Evolutionary conservation across 1,140 invertebrate genomes (phyloP).

Genomic region (Campoletis sonorensis): DNA sequence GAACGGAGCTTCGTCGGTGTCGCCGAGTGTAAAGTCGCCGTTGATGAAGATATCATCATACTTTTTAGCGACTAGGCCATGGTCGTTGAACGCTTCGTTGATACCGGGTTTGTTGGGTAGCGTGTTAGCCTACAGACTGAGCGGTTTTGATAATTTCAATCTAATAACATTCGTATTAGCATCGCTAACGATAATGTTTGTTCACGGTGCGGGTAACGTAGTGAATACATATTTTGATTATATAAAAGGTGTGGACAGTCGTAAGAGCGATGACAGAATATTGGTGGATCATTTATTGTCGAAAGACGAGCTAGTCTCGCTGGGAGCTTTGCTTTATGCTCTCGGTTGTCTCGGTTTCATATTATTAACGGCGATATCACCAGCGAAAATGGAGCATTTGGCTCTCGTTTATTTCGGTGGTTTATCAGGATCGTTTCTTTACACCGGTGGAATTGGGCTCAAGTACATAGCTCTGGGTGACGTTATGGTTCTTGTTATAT

Average conservation of each 20-base stretch:
- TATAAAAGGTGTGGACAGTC: constrained; percentile 93
- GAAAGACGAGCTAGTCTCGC: constrained; percentile 90
- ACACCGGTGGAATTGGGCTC: constrained; percentile 94
- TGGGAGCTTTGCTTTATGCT: constrained; percentile 92
- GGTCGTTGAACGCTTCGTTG: constrained; percentile 94
- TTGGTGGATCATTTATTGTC: constrained; percentile 93
- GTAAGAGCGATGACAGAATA: constrained; percentile 94
- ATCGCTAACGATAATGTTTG: constrained; percentile 89
- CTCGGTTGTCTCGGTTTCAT: constrained; percentile 94
- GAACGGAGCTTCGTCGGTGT: constrained; percentile 54
- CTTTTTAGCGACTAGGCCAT: constrained; percentile 90
- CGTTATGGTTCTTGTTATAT: constrained; percentile 93
- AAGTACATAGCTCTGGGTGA: constrained; percentile 96
- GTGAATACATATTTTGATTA: constrained; percentile 98
- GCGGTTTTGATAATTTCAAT: constrained; percentile 83
- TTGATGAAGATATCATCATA: constrained; percentile 92
- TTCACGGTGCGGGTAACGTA: constrained; percentile 97
- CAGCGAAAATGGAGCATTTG: constrained; percentile 94
- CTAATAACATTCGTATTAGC: constrained; percentile 88
- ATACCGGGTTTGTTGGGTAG: constrained; percentile 93
- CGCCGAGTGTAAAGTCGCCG: constrained; percentile 73
- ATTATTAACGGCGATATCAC: constrained; percentile 86
- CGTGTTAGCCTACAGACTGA: constrained; percentile 88
- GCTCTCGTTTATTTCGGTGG: constrained; percentile 97
- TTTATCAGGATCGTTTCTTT: constrained; percentile 95